Evolutionary conservation across 1,140 invertebrate species (phyloP).

Genomic region (Mya arenaria): DNA sequence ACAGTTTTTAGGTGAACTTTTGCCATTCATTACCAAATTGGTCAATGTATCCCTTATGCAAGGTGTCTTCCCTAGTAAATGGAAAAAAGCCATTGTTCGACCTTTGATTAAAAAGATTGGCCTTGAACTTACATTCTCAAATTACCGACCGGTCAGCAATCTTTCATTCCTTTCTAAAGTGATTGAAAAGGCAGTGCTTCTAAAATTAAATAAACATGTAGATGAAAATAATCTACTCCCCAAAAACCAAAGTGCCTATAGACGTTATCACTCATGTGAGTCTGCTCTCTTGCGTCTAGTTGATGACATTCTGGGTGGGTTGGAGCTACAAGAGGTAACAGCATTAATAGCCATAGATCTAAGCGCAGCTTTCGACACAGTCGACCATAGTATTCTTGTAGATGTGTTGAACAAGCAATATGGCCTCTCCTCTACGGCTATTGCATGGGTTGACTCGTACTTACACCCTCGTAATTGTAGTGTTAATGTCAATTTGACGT

Average conservation of each 20-base stretch:
- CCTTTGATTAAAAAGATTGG: too few species aligned
- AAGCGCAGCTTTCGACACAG: constrained; percentile 19
- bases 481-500: background rate
- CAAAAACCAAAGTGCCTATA: constrained; percentile 13
- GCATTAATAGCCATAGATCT: constrained; percentile 17
- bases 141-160: too few species aligned
- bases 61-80: too few species aligned
- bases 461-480: constrained; percentile 26
- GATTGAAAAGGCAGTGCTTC: too few species aligned
- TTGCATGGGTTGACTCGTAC: constrained; percentile 26
- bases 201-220: background rate
- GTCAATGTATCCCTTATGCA: too few species aligned
- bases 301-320: background rate
- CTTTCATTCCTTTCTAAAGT: too few species aligned
- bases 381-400: constrained; percentile 3
- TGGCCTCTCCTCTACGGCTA: background rate
- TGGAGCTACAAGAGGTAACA: constrained; percentile 34
- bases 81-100: too few species aligned
- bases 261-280: background rate
- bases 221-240: background rate
- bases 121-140: too few species aligned
- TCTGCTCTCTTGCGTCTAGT: constrained; percentile 1
- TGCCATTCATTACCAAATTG: too few species aligned
- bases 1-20: too few species aligned
- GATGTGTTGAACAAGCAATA: constrained; percentile 16